Evolutionary conservation across 37 sponge, comb jelly and placozoan genomes (phyloP).

Genomic region (Chondrilla cf. caribensis): DNA sequence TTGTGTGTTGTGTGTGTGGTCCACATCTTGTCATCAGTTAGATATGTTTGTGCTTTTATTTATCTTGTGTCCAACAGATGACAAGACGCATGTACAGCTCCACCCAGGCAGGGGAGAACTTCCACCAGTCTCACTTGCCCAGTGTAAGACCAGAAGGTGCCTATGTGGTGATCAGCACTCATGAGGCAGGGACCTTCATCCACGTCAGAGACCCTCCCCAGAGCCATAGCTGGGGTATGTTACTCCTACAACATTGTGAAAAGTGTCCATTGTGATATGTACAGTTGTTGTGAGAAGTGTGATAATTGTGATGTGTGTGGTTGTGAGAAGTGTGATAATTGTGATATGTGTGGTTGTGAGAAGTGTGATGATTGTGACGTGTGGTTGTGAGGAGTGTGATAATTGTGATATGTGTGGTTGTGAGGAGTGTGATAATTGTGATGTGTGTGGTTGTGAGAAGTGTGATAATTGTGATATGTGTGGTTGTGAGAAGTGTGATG

Average conservation of each 20-base stretch:
- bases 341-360: too few species aligned
- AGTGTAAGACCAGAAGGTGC: slow-evolving; percentile 28
- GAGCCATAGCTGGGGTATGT: neutral
- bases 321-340: too few species aligned
- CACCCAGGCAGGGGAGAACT: slow-evolving; percentile 7
- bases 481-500: neutral
- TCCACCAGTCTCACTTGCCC: slow-evolving; percentile 65
- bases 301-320: too few species aligned
- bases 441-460: too few species aligned
- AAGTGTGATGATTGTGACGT: too few species aligned
- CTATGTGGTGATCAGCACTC: slow-evolving; percentile 59
- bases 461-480: too few species aligned
- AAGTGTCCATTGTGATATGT: too few species aligned
- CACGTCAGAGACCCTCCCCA: slow-evolving; percentile 50
- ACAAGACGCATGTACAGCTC: slow-evolving; percentile 61
- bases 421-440: too few species aligned
- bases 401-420: too few species aligned
- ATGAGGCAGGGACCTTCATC: slow-evolving; percentile 74
- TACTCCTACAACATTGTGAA: neutral
- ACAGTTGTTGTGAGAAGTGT: neutral
- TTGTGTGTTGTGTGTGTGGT: neutral
- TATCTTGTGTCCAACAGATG: too few species aligned
- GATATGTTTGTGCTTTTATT: too few species aligned
- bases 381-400: neutral
- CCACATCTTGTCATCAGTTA: too few species aligned